Conservation (phyloP, 2,797 vertebrate species). For the Ispidina picta region DNA sequence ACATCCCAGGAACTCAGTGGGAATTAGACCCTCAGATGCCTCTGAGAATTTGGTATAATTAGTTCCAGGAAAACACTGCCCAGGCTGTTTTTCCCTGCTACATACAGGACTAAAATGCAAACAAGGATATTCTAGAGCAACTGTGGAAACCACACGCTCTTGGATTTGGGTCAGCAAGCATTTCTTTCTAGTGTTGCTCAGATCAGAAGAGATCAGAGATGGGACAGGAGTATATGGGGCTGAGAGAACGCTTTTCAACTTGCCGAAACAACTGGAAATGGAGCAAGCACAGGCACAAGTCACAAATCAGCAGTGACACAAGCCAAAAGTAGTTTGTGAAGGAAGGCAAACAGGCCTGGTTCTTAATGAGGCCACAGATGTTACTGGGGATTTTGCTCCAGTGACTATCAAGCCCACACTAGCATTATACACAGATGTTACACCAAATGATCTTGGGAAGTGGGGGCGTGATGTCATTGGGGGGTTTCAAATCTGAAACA, state of each 20-base stretch:
- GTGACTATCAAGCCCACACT: slow-evolving; percentile 61
- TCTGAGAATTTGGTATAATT: slow-evolving; percentile 52
- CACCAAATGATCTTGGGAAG: slow-evolving; percentile 61
- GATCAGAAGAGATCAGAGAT: not conserved
- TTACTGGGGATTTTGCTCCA: slow-evolving; percentile 61
- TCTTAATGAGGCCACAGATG: slow-evolving; percentile 69
- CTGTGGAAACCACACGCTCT: not conserved
- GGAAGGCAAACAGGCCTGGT: slow-evolving; percentile 47
- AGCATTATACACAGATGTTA: slow-evolving; percentile 66
- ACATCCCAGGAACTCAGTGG: slow-evolving; percentile 25
- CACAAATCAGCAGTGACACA: slow-evolving; percentile 60
- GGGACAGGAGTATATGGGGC: not conserved
- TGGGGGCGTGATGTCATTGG: slow-evolving; percentile 63
- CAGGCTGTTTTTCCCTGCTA: not conserved
- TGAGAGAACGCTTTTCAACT: slow-evolving; percentile 4
- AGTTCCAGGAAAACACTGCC: slow-evolving; percentile 49
- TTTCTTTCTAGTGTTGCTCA: slow-evolving; percentile 3
- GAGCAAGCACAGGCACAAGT: slow-evolving; percentile 47
- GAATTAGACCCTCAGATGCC: slow-evolving; percentile 50
- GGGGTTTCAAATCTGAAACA: slow-evolving; percentile 70
- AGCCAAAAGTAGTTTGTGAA: slow-evolving; percentile 63
- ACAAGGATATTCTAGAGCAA: not conserved
- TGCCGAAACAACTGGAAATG: slow-evolving; percentile 29
- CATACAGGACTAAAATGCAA: not conserved
- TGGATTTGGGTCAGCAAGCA: not conserved